Conservation (phyloP, 2,888 invertebrate genomes). For the Drosophila austrosaltans region DNA sequence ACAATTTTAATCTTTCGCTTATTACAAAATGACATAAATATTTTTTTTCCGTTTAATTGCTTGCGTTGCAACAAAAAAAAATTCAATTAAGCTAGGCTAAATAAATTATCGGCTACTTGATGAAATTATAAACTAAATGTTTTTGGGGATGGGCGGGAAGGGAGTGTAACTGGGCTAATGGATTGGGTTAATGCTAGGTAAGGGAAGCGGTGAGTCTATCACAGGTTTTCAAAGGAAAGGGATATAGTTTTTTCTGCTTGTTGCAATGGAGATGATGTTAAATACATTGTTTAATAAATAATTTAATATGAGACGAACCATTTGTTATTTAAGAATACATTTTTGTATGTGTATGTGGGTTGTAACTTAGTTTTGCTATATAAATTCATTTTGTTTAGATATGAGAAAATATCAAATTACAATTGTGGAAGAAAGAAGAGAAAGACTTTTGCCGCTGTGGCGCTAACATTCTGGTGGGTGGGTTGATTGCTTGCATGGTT, state of each 20-base stretch:
- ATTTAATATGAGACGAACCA: conserved; percentile 60
- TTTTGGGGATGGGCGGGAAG: conserved; percentile 20
- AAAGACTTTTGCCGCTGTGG: conserved; percentile 43
- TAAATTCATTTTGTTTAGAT: conserved; percentile 22
- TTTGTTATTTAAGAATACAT: conserved; percentile 50
- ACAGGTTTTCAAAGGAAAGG: conserved; percentile 49
- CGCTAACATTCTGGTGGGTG: neutral
- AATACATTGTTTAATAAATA: conserved; percentile 46
- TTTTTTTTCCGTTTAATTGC: conserved; percentile 46
- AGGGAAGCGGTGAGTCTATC: conserved; percentile 55
- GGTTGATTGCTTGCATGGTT: conserved; percentile 28
- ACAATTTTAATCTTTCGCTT: conserved; percentile 14
- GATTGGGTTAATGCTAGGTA: conserved; percentile 5
- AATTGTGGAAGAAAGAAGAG: conserved; percentile 22
- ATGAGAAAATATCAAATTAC: conserved; percentile 14
- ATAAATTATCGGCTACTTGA: conserved; percentile 57
- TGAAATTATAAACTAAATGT: conserved; percentile 48
- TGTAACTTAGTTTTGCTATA: conserved; percentile 31
- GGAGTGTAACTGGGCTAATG: conserved; percentile 9
- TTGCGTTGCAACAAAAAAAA: conserved; percentile 52
- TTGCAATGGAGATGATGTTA: conserved; percentile 18
- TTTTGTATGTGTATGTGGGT: conserved; percentile 21
- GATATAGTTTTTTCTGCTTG: conserved; percentile 35
- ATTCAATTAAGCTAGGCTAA: conserved; percentile 51
- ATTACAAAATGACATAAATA: conserved; percentile 51